A percentile compares a stretch with the other conserved stretches of the same genome.
Conservation (phyloP, 2,797 vertebrate genomes). For the Cuniculus paca region DNA sequence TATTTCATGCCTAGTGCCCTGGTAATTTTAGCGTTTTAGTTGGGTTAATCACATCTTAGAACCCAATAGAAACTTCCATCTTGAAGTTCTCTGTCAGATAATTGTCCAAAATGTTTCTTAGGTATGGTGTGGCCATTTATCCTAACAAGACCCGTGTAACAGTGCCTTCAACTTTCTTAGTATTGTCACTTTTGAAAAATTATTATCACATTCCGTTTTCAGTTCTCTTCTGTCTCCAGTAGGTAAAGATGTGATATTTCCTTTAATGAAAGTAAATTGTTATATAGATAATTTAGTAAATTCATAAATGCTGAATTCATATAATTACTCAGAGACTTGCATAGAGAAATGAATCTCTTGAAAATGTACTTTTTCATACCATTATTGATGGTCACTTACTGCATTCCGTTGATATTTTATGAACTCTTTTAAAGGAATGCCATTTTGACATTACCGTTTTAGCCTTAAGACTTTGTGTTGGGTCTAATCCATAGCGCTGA, state of each 20-base stretch:
- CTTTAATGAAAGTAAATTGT: conserved; percentile 39
- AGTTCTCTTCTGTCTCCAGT: background rate
- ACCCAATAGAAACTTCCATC: conserved; percentile 5
- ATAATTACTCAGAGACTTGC: background rate
- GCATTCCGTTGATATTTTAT: background rate
- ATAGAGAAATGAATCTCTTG: background rate
- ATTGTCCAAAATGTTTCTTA: background rate
- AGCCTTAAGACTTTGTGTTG: background rate
- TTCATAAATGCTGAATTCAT: background rate
- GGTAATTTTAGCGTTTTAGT: conserved; percentile 6
- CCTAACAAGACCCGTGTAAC: background rate
- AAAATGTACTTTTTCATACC: background rate
- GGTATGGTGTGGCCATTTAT: background rate
- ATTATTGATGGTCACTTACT: background rate
- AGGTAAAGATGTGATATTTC: background rate
- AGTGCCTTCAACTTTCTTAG: background rate
- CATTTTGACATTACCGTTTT: background rate
- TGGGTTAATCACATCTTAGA: background rate
- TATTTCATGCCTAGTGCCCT: background rate
- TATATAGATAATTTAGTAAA: background rate
- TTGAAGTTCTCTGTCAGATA: background rate
- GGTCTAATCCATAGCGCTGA: background rate
- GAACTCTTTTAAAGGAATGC: background rate
- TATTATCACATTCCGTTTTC: background rate
- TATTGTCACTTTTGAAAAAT: background rate